phyloP scores from a whole-genome alignment of 2,888 invertebrate genomes.

The Tenthredo notha region DNA sequence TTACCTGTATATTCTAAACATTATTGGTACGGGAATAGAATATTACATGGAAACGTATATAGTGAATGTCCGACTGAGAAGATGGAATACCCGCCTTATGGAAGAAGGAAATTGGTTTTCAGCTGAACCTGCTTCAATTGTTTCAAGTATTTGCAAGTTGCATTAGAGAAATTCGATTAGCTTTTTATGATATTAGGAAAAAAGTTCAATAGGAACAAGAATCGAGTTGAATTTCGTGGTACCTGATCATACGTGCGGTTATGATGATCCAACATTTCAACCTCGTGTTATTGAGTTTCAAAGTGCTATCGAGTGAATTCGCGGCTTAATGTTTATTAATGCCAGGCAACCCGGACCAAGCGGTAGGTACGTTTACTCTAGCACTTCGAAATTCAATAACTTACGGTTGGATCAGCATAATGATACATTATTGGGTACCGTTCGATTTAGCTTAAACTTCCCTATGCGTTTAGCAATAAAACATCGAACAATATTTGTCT shows the following conservation, averaged over 20 bases:
- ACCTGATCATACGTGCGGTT: conserved; percentile 23
- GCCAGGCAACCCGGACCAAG: conserved; percentile 20
- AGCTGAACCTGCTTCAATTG: neutral
- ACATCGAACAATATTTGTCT: conserved; percentile 1
- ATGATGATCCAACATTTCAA: conserved; percentile 37
- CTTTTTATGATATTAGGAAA: neutral
- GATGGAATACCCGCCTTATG: neutral
- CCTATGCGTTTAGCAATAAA: neutral
- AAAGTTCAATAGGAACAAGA: neutral
- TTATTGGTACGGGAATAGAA: neutral
- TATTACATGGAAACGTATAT: neutral
- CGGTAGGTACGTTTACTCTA: conserved; percentile 36
- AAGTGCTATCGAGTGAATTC: conserved; percentile 50
- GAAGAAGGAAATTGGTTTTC: conserved; percentile 18
- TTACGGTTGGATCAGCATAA: conserved; percentile 48
- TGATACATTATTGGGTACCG: conserved; percentile 20
- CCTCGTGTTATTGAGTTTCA: conserved; percentile 42
- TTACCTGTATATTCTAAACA: neutral
- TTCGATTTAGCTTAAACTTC: conserved; percentile 8
- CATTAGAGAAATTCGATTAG: neutral
- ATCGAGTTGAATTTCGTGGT: neutral
- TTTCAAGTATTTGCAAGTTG: neutral
- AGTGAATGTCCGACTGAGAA: neutral
- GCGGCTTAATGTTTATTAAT: conserved; percentile 35
- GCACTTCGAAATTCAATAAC: conserved; percentile 39